Evolutionary conservation across 2,888 invertebrate genomes (phyloP).

Genomic region (Dicycla oo): DNA sequence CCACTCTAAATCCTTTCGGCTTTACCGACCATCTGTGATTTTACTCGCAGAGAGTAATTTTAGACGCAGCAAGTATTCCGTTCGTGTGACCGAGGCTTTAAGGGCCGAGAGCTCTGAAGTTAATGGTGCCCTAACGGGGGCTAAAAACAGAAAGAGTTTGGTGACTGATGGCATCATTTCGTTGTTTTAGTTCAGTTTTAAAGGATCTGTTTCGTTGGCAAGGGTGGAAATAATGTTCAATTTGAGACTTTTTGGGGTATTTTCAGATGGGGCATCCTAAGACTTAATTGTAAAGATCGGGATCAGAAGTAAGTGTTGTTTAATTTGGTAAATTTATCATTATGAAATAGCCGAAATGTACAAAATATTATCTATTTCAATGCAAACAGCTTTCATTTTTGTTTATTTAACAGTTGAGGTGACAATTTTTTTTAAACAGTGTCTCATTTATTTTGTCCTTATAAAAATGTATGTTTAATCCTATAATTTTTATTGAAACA

Average conservation of each 20-base stretch:
- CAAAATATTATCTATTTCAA: no score
- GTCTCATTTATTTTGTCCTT: background rate
- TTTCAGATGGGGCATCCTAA: background rate
- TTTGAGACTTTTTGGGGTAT: slow-evolving; percentile 28
- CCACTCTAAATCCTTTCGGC: background rate
- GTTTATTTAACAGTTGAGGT: background rate
- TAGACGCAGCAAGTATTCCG: background rate
- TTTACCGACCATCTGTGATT: background rate
- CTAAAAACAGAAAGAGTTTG: slow-evolving; percentile 67
- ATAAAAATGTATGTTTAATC: no score
- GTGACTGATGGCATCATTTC: slow-evolving; percentile 65
- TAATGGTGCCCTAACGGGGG: slow-evolving; percentile 69
- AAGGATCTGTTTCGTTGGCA: slow-evolving; percentile 26
- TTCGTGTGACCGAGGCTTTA: slow-evolving; percentile 28
- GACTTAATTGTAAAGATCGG: background rate
- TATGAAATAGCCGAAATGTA: background rate
- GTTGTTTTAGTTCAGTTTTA: slow-evolving; percentile 62
- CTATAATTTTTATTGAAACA: background rate
- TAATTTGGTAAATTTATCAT: background rate
- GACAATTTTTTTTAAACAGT: background rate
- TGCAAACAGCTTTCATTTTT: background rate
- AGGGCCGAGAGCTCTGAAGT: slow-evolving; percentile 59
- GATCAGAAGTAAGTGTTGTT: background rate
- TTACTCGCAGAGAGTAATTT: background rate
- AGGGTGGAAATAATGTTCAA: slow-evolving; percentile 19